Base-by-base conservation (phyloP, 2,113 vertebrate genomes). In the Passer domesticus region DNA sequence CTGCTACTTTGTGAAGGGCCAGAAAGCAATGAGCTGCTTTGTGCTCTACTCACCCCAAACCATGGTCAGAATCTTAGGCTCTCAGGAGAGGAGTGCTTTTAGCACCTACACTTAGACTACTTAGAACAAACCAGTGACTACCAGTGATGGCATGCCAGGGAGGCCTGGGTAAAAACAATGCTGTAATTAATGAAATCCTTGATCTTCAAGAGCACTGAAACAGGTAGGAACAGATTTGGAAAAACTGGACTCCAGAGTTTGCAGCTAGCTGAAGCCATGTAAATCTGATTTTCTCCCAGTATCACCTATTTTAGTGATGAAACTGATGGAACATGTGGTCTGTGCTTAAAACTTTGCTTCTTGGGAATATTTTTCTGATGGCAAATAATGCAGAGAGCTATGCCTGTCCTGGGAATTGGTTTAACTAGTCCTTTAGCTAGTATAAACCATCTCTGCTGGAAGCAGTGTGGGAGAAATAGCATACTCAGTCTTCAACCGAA, bases 91-190 rank as follows among this genome's bases (percentile, higher is more conserved):
- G 22, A 12, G 1, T 28, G 24, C 7, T 37, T 62, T 68, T 44
- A 69, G 10, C 6, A 89, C 39, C 25, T 58, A 23, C 24, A 73
- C 9, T 74, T 78, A 22, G 17, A 20, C 18, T 25, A 2, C 39
- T 43, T 50, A 62, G 23, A 67, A 8, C 7, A 33, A 75, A 10
- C 4, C 3, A 6, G 13, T 35, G 21, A 59, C 39, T 31, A 22
- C 10, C 9, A 85, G 28, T 7, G 30, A 22, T 1, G 9, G 9
- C 22, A 35, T 30, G 13, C 3, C 30, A 39, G 6, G 2, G 1
- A 0, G 1, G 2, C 2, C 52, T 84, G 53, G 33, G 7, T 49
- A 73, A 79, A 60, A 22, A 14, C 0, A 2, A 4, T 60, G 4
- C 22, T 87, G 10, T 46, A 16, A 62, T 46, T 4, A 47, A 33